Evolutionary conservation across 2,888 invertebrate genomes (phyloP), one percentile per base, ranked within the genome.

Genomic region (Polymixis flavicincta): DNA sequence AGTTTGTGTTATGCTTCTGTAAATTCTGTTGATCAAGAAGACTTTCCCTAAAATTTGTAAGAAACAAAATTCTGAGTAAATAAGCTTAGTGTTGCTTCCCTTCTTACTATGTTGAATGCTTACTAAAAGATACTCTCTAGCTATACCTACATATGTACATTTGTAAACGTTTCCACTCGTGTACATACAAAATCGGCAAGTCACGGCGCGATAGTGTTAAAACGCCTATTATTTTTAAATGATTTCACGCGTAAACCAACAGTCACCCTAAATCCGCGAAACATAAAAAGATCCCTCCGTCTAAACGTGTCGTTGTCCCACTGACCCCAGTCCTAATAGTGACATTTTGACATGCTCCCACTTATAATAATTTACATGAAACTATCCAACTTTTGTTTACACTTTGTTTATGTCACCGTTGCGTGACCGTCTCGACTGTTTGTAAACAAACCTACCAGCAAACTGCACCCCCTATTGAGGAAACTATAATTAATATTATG

Each of bases 241-340:
- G 11, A 59, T 19, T 57, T 45, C 28, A 52, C 67, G 48, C 67
- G 57, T 68, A 59, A 73, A 82, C 71, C 67, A 77, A 67, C 50
- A 28, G 22, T 11, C 19, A 28, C 28, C 78, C 57, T 65, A 45
- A 82, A 52, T 25, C 63, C 57, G 60, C 28, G 28, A 73, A 71
- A 82, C 83, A 78, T 77, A 71, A 83, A 77, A 85, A 71, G 32
- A 65, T 65, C 77, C 70, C 63, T 67, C 57, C 32, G 45, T 50
- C 28, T 71, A 66, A 55, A 76, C 72, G 66, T 71, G 73, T 54
- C 57, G 25, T 68, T 73, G 70, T 54, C 57, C 85, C n/a, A 85
- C 64, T 82, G 85, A 83, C 85, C 82, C 64, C 67, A 55, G 28
- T 48, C 59, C 1, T 73, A 59, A 66, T 19, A 67, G 54, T 72